phyloP scores from a whole-genome alignment of 2,113 vertebrate species.

The Dolichotis patagonum region DNA sequence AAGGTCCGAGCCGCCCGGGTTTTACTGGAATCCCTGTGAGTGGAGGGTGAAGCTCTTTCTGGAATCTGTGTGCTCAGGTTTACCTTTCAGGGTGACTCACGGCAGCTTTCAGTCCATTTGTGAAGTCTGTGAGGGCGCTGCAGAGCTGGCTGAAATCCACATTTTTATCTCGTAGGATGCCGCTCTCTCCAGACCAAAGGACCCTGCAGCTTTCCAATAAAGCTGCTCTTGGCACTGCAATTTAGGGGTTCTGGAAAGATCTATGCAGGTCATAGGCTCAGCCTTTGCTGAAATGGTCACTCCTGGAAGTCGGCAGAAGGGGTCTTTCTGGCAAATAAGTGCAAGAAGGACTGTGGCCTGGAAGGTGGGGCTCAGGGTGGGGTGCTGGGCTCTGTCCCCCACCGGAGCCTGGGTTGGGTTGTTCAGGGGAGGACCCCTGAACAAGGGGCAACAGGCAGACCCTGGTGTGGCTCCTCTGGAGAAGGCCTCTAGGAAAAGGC shows the following conservation, averaged over 20 bases:
- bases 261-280: background rate
- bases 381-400: no score
- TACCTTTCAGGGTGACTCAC: background rate
- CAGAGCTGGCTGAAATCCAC: background rate
- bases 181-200: background rate
- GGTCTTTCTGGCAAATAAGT: background rate
- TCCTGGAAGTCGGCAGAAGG: background rate
- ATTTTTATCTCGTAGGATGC: background rate
- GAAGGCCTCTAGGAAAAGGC: background rate
- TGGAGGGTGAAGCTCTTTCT: background rate
- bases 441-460: background rate
- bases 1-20: background rate
- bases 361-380: background rate
- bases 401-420: no score
- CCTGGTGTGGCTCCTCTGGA: background rate
- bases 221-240: background rate
- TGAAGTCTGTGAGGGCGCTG: background rate
- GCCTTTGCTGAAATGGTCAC: background rate
- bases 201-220: background rate
- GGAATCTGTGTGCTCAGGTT: conserved; percentile 38
- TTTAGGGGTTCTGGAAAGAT: background rate
- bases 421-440: background rate
- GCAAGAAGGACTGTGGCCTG: background rate
- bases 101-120: conserved; percentile 7
- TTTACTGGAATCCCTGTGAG: conserved; percentile 12